Evolutionary conservation across 1,140 invertebrate species (phyloP).

Genomic region (Agraylea sexmaculata): DNA sequence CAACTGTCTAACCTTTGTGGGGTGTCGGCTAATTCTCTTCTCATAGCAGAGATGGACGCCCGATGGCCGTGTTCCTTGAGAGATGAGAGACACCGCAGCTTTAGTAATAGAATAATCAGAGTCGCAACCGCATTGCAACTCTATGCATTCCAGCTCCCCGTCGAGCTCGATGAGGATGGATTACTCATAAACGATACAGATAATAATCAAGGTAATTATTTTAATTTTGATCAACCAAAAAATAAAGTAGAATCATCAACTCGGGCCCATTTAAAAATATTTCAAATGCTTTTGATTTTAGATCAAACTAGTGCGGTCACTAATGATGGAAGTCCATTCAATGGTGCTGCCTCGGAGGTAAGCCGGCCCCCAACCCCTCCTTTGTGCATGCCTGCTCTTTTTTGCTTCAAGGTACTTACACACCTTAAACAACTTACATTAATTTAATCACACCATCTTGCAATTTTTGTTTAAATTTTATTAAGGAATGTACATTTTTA

Average conservation of each 20-base stretch:
- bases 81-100: slow-evolving; percentile 26
- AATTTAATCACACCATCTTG: too few species aligned
- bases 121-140: slow-evolving; percentile 25
- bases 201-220: too few species aligned
- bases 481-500: not conserved
- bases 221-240: too few species aligned
- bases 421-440: too few species aligned
- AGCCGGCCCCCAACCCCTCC: slow-evolving; percentile 49
- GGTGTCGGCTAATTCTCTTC: slow-evolving; percentile 46
- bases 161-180: slow-evolving; percentile 20
- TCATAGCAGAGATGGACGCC: slow-evolving; percentile 57
- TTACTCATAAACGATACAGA: too few species aligned
- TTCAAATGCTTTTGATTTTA: too few species aligned
- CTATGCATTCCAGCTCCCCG: slow-evolving; percentile 31
- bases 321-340: too few species aligned
- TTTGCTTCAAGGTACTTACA: slow-evolving; percentile 60
- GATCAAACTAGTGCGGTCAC: too few species aligned
- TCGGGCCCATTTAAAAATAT: too few species aligned
- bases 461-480: not conserved
- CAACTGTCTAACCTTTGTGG: slow-evolving; percentile 53
- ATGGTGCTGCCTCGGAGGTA: slow-evolving; percentile 47
- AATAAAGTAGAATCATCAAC: too few species aligned
- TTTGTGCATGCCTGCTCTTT: slow-evolving; percentile 63
- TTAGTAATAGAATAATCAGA: slow-evolving; percentile 31
- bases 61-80: slow-evolving; percentile 55